phyloP scores from a whole-genome alignment of 2,797 vertebrate species.

The Enteromius treurensis region DNA sequence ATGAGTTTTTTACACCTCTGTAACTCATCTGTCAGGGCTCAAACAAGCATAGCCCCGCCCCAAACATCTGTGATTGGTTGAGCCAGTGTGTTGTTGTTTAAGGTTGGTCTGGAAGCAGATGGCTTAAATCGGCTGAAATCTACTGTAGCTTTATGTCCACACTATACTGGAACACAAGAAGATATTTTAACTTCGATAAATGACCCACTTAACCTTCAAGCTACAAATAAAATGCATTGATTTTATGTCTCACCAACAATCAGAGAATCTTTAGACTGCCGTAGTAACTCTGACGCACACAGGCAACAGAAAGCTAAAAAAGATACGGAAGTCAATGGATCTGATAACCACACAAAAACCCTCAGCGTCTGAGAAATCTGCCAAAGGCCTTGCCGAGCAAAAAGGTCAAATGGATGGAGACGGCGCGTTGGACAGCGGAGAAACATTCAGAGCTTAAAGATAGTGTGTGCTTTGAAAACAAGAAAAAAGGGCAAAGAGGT shows the following conservation, averaged over 20 bases:
- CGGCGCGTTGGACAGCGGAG: slow-evolving; percentile 33
- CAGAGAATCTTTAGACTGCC: background rate
- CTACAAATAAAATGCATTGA: background rate
- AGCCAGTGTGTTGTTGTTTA: background rate
- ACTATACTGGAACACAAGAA: background rate
- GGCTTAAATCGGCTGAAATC: no score
- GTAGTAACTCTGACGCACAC: slow-evolving; percentile 7
- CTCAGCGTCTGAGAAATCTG: slow-evolving; percentile 37
- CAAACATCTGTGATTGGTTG: background rate
- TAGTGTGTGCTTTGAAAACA: slow-evolving; percentile 39
- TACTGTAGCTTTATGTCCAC: background rate
- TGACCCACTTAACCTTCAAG: slow-evolving; percentile 16
- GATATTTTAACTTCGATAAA: background rate
- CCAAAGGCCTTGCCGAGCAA: slow-evolving; percentile 13
- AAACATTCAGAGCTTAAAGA: slow-evolving; percentile 42
- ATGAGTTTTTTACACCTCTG: no score
- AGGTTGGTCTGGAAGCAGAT: background rate
- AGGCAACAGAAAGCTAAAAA: slow-evolving; percentile 8
- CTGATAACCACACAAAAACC: slow-evolving; percentile 48
- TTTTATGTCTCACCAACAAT: slow-evolving; percentile 2
- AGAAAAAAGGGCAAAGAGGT: slow-evolving; percentile 4
- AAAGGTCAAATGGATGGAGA: slow-evolving; percentile 57
- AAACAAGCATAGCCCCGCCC: background rate
- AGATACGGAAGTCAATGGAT: slow-evolving; percentile 31
- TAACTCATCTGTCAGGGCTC: background rate